Percentiles rank a stretch among this genome's conserved stretches.
Evolutionary conservation across 2,113 vertebrate genomes (phyloP).

Genomic region (Scomber colias): DNA sequence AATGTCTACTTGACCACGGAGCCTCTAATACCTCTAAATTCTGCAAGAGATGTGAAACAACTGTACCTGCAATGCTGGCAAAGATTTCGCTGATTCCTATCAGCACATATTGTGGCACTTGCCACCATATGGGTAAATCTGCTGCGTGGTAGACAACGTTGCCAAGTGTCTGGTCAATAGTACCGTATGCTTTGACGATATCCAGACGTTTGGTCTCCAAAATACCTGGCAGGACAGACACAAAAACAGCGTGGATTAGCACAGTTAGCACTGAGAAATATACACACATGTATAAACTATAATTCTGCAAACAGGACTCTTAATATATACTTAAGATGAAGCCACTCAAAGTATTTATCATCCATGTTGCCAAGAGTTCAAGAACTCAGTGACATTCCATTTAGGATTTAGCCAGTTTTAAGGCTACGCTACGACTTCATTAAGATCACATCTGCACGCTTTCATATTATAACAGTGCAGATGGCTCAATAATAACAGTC

Average conservation of each 20-base stretch:
- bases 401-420: constrained; percentile 73
- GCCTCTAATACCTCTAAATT: constrained; percentile 12
- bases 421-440: constrained; percentile 68
- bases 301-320: not conserved
- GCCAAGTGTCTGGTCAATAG: constrained; percentile 91
- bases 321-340: constrained; percentile 19
- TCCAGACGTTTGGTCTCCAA: constrained; percentile 95
- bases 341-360: constrained; percentile 31
- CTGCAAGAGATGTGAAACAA: constrained; percentile 43
- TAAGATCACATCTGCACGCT: constrained; percentile 71
- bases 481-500: constrained; percentile 71
- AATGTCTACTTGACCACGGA: constrained; percentile 15
- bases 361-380: constrained; percentile 36
- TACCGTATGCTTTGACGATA: constrained; percentile 81
- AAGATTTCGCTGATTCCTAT: constrained; percentile 98
- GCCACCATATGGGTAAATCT: constrained; percentile 96
- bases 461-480: constrained; percentile 58
- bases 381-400: constrained; percentile 59
- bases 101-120: constrained; percentile 97
- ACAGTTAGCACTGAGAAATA: not conserved
- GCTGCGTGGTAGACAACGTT: constrained; percentile 90
- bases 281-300: not conserved
- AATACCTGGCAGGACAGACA: constrained; percentile 85
- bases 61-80: constrained; percentile 96
- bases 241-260: constrained; percentile 26